These are phyloP conservation scores for Eubasilissa splendida DNA, from an alignment of 2,888 invertebrate genomes.

Conservation along the genomic window DNA sequence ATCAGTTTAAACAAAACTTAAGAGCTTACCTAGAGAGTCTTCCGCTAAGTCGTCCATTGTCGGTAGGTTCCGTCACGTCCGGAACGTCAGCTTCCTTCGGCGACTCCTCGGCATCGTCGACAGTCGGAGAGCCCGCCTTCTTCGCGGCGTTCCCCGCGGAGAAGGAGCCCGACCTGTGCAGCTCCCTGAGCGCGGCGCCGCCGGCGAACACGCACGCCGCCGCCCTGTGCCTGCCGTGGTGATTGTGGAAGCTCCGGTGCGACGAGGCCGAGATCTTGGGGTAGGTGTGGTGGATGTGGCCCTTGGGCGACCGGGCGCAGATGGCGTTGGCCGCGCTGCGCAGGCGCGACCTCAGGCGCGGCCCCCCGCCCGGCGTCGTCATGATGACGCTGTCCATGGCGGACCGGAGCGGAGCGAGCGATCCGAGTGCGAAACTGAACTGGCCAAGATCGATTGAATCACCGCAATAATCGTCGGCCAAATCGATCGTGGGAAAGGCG, in stretches of 20 bases:
- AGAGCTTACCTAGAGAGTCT: constrained; percentile 32
- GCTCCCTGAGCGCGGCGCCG: constrained; percentile 23
- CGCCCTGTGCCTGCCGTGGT: constrained; percentile 33
- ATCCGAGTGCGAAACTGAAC: not conserved
- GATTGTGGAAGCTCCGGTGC: constrained; percentile 35
- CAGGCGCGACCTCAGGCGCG: constrained; percentile 64
- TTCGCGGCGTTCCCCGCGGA: constrained; percentile 13
- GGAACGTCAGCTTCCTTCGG: not conserved
- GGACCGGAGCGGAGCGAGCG: not conserved
- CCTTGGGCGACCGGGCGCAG: constrained; percentile 60
- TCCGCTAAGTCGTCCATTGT: constrained; percentile 27
- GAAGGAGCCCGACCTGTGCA: constrained; percentile 40
- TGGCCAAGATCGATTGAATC: not conserved
- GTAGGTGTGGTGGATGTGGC: constrained; percentile 58
- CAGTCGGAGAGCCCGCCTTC: not conserved
- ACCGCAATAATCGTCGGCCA: not conserved
- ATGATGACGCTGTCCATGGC: constrained; percentile 72
- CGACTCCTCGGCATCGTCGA: not conserved
- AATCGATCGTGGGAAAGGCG: not conserved
- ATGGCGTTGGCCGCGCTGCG: constrained; percentile 64
- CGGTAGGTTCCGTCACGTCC: constrained; percentile 24
- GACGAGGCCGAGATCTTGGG: constrained; percentile 49
- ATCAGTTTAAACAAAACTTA: not conserved
- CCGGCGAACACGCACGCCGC: constrained; percentile 28
- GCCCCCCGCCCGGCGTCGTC: constrained; percentile 69